Percentiles rank a stretch among this genome's conserved stretches.
These are phyloP conservation scores for Pogoniulus pusillus DNA, from an alignment of 2,797 vertebrate genomes.

Conservation along the genomic window DNA sequence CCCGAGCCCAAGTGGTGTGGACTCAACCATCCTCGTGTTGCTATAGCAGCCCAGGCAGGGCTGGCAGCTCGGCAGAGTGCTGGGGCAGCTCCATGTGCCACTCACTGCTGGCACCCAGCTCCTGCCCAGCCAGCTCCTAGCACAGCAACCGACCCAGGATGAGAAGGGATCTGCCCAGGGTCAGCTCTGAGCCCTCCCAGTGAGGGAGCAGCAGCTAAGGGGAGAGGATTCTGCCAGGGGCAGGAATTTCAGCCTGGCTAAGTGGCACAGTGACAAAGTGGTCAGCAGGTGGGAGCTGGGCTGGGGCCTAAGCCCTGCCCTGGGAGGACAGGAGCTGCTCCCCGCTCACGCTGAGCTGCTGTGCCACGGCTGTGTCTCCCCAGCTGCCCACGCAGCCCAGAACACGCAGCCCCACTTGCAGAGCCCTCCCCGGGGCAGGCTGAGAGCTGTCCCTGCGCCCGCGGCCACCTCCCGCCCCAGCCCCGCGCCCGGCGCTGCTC, in stretches of 20 bases:
- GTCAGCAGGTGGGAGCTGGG: neutral
- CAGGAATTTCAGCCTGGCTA: neutral
- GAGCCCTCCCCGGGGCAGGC: neutral
- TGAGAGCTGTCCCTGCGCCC: neutral
- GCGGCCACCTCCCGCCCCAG: neutral
- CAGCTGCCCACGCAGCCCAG: neutral
- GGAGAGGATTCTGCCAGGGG: neutral
- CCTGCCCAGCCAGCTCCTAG: neutral
- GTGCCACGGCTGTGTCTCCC: neutral
- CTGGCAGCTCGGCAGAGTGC: neutral
- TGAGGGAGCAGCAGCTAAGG: neutral
- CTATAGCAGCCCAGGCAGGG: constrained; percentile 15
- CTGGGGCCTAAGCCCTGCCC: neutral
- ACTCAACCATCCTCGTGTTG: neutral
- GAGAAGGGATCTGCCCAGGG: neutral
- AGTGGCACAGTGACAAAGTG: neutral
- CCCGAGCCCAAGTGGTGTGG: neutral
- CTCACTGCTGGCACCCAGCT: neutral
- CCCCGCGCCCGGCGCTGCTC: neutral
- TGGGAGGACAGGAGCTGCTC: neutral
- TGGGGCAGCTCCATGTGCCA: neutral
- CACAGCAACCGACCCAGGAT: neutral
- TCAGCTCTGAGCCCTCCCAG: neutral
- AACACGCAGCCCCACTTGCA: neutral
- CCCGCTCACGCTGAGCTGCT: neutral